These are phyloP conservation scores for Manis pentadactyla DNA, from an alignment of 2,797 vertebrate genomes.

Conservation along the genomic window DNA sequence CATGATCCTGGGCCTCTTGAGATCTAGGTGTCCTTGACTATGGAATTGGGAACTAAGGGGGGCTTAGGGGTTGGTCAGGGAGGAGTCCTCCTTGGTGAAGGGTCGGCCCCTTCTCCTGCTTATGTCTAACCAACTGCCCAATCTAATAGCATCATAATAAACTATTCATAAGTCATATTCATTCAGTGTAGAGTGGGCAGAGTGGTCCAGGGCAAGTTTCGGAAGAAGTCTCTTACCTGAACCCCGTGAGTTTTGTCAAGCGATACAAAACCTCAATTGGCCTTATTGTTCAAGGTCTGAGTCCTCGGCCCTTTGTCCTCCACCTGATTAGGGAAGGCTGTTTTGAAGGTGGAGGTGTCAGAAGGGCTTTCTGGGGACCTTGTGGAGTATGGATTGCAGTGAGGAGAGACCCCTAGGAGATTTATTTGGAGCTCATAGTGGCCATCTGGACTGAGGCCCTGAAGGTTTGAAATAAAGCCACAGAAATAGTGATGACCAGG, in stretches of 20 bases:
- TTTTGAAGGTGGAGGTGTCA: background rate
- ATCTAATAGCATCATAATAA: too few species aligned
- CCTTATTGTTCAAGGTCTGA: background rate
- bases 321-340: background rate
- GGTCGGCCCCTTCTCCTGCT: too few species aligned
- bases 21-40: too few species aligned
- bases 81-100: too few species aligned
- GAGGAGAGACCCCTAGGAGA: background rate
- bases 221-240: background rate
- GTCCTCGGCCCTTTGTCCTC: background rate
- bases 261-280: accelerated
- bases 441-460: background rate
- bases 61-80: too few species aligned
- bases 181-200: background rate
- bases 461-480: background rate
- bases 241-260: background rate
- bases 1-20: too few species aligned
- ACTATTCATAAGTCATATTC: background rate
- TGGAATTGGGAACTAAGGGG: too few species aligned
- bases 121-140: too few species aligned
- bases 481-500: background rate
- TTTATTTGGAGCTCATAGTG: background rate
- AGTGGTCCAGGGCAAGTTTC: background rate
- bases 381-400: background rate
- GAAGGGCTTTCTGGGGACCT: background rate